Percentiles rank a stretch among this genome's conserved stretches.
Conservation (phyloP, 2,113 vertebrate genomes). For the Gambusia holbrooki region DNA sequence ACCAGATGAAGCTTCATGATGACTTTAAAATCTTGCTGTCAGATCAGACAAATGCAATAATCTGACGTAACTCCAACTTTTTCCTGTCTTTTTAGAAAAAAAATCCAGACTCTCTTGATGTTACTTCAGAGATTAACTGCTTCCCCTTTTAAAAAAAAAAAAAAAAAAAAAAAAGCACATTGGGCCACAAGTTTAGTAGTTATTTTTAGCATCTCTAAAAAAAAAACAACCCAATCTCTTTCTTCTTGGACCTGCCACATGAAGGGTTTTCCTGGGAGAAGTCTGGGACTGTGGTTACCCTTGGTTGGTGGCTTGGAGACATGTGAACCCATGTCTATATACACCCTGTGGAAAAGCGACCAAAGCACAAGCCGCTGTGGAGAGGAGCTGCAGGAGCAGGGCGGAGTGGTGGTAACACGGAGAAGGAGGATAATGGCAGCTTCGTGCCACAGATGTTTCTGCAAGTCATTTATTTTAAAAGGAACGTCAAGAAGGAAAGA, state of each 20-base stretch:
- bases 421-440: slow-evolving; percentile 25
- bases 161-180: background rate
- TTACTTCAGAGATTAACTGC: slow-evolving; percentile 4
- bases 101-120: background rate
- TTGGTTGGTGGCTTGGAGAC: slow-evolving; percentile 66
- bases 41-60: background rate
- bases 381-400: slow-evolving; percentile 4
- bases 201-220: slow-evolving; percentile 44
- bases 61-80: background rate
- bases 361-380: slow-evolving; percentile 54
- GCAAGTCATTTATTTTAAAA: slow-evolving; percentile 31
- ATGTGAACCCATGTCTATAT: slow-evolving; percentile 53
- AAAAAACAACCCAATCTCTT: slow-evolving; percentile 21
- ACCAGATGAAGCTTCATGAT: too few relatives aligned
- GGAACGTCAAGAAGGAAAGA: slow-evolving; percentile 26
- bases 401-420: slow-evolving; percentile 8
- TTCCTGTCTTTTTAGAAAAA: background rate
- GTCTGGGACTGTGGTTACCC: slow-evolving; percentile 56
- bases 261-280: slow-evolving; percentile 47
- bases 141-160: slow-evolving; percentile 9
- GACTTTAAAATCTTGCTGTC: background rate
- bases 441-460: slow-evolving; percentile 59
- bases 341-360: slow-evolving; percentile 49
- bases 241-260: slow-evolving; percentile 35
- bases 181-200: slow-evolving; percentile 16